Evolutionary conservation across 2,888 invertebrate species (phyloP).

Genomic region (Tetanocera ferruginea): DNA sequence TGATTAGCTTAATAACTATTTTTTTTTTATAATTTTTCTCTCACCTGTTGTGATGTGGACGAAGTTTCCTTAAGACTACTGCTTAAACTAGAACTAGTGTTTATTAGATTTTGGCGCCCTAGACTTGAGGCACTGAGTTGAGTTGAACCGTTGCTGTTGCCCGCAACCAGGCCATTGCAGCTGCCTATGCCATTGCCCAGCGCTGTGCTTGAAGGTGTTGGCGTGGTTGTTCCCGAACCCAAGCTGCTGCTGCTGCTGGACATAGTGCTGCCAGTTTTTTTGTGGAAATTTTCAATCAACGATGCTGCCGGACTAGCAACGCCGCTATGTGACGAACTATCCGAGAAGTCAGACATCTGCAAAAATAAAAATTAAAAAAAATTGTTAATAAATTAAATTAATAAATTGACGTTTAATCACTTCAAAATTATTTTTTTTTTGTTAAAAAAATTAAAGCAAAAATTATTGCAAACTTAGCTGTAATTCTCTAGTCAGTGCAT

Average conservation of each 20-base stretch:
- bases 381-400: too few relatives aligned
- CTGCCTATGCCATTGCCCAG: slow-evolving; percentile 35
- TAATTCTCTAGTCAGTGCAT: too few relatives aligned
- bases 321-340: slow-evolving; percentile 67
- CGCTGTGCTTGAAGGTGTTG: slow-evolving; percentile 24
- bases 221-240: slow-evolving; percentile 44
- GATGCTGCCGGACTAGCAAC: slow-evolving; percentile 73
- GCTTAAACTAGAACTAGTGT: slow-evolving; percentile 68
- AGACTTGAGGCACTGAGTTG: slow-evolving; percentile 39
- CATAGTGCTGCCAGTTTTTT: slow-evolving; percentile 69
- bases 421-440: too few relatives aligned
- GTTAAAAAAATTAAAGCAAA: too few relatives aligned
- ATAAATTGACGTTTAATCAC: too few relatives aligned
- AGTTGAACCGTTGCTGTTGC: slow-evolving; percentile 50
- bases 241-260: slow-evolving; percentile 44
- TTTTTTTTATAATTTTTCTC: slow-evolving; percentile 23
- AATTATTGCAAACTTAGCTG: too few relatives aligned
- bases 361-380: slow-evolving; percentile 34
- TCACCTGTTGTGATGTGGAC: slow-evolving; percentile 70
- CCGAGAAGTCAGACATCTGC: slow-evolving; percentile 70
- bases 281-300: slow-evolving; percentile 81
- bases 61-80: slow-evolving; percentile 71
- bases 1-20: not conserved
- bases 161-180: slow-evolving; percentile 33
- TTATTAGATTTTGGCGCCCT: slow-evolving; percentile 53